Conservation (phyloP, 2,888 invertebrate species). For the Synanthedon formicaeformis region DNA sequence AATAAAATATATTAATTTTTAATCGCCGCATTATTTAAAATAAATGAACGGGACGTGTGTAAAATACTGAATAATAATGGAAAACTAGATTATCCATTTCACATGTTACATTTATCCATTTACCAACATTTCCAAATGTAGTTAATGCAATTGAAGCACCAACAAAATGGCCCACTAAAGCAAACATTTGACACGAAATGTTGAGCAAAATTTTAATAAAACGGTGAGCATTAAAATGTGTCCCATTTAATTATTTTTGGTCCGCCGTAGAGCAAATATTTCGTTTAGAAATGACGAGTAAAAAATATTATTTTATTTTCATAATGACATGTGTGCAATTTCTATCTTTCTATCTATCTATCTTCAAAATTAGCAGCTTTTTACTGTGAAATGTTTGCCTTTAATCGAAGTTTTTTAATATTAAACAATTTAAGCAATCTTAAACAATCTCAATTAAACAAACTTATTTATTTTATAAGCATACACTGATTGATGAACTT, state of each 20-base stretch:
- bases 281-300: slow-evolving; percentile 2
- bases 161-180: background rate
- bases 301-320: background rate
- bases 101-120: background rate
- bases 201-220: slow-evolving; percentile 9
- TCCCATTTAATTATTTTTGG: slow-evolving; percentile 20
- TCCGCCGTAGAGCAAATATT: slow-evolving; percentile 3
- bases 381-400: too few species aligned
- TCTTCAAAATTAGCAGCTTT: too few species aligned
- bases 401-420: too few species aligned
- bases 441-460: too few species aligned
- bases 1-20: too few species aligned
- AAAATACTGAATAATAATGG: background rate
- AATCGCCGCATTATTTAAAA: too few species aligned
- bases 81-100: background rate
- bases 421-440: too few species aligned
- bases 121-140: background rate
- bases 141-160: background rate
- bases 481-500: too few species aligned
- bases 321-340: background rate
- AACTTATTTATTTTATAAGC: too few species aligned
- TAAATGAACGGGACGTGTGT: background rate
- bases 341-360: too few species aligned
- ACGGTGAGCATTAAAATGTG: slow-evolving; percentile 13
- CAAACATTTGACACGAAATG: background rate